Conservation (phyloP, 2,113 vertebrate genomes). For the Crocuta crocuta region DNA sequence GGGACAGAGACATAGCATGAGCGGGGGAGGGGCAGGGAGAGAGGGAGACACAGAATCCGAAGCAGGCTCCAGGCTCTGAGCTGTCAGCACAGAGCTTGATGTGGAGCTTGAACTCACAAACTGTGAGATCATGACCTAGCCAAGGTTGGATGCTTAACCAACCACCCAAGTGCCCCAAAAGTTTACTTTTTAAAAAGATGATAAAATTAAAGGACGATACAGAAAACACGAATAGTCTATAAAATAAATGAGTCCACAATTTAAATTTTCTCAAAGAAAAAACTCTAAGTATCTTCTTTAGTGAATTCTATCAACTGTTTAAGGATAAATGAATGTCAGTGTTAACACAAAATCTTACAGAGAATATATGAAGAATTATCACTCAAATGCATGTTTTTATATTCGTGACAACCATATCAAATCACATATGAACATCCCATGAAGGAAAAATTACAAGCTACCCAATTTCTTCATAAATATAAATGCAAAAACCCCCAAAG, state of each 20-base stretch:
- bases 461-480: background rate
- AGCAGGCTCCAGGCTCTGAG: too few relatives aligned
- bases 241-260: background rate
- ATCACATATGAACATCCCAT: background rate
- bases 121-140: too few relatives aligned
- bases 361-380: background rate
- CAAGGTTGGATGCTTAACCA: too few relatives aligned
- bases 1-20: too few relatives aligned
- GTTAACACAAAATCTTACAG: background rate
- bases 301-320: background rate
- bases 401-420: background rate
- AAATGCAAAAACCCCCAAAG: background rate
- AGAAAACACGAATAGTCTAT: background rate
- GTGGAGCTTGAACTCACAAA: too few relatives aligned
- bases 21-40: too few relatives aligned
- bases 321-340: background rate
- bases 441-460: conserved; percentile 3
- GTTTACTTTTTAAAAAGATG: background rate
- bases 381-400: background rate
- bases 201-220: background rate
- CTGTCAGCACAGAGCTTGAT: too few relatives aligned
- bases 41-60: too few relatives aligned
- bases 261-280: background rate
- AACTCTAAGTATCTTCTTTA: background rate
- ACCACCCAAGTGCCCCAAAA: too few relatives aligned